Evolutionary conservation across 2,113 vertebrate species (phyloP), one percentile per base, ranked within the genome.

Genomic region (Vimba vimba): DNA sequence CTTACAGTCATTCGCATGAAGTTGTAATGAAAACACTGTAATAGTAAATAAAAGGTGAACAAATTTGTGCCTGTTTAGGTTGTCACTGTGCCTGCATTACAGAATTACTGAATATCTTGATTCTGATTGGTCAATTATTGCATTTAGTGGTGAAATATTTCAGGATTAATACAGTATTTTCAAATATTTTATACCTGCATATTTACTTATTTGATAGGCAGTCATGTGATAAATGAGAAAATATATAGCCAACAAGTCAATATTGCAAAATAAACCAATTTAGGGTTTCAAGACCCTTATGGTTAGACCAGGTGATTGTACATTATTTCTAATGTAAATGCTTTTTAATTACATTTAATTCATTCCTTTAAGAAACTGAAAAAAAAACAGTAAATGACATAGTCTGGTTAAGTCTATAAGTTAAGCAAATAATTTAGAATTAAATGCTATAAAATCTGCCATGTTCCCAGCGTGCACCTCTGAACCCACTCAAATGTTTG

Each of bases 1-100:
- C 27, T 57, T 57, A 57, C 66, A 57, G 50, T 19, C 57, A 27
- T 30, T 76, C 3, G 52, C 13, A 6, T 76, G 45, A 76, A 27
- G 77, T 50, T 66, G 0, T 47, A 82, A 64, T 45, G 43, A 82
- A 80, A 82, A 68, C 25, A 82, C 8, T 30, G 75, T 55, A 77
- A 77, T 77, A 55, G 25, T 30, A 55, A 52, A 55, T 77, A 77
- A 77, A 77, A 77, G 7, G 47, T 12, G 17, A 50, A 45, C 73
- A 23, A 1, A 75, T 50, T 8, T 50, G n/a, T 77, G 25, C 2
- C 45, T 6, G 50, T 77, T 55, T 52, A 33, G 47, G 7, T 55
- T 77, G 15, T 30, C 25, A 76, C 9, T 55, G 74, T 15, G 9
- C 17, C 74, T 77, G 43, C 36, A 71, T 43, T 12, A 12, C 23